phyloP scores from a whole-genome alignment of 2,888 invertebrate species.

The Trachelus stipa region DNA sequence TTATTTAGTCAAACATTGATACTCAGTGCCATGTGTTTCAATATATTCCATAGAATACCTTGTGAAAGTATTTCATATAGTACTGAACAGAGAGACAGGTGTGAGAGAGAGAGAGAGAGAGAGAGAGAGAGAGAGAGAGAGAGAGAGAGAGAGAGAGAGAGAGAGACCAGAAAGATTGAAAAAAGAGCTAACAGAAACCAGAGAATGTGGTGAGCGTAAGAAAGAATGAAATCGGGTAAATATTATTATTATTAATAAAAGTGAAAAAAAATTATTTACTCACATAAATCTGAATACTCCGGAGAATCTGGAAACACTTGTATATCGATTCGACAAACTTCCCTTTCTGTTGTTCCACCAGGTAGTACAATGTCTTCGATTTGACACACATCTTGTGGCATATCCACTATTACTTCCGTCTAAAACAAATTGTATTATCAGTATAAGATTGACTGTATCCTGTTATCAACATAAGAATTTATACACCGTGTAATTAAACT shows the following conservation, averaged over 20 bases:
- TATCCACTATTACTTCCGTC: constrained; percentile 38
- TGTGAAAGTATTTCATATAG: too few relatives aligned
- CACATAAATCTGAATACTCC: not conserved
- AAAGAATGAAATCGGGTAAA: too few relatives aligned
- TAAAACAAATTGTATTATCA: constrained; percentile 14
- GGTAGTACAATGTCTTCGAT: not conserved
- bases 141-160: too few relatives aligned
- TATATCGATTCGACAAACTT: constrained; percentile 31
- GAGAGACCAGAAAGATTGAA: too few relatives aligned
- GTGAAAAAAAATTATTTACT: not conserved
- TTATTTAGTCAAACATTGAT: too few relatives aligned
- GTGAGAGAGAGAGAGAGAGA: too few relatives aligned
- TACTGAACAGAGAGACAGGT: too few relatives aligned
- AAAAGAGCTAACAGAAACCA: too few relatives aligned
- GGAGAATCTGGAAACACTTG: constrained; percentile 6
- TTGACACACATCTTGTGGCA: constrained; percentile 20
- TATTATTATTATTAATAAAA: not conserved
- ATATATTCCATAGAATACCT: too few relatives aligned
- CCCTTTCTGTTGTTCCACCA: constrained; percentile 7
- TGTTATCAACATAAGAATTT: not conserved
- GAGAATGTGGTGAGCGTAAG: too few relatives aligned
- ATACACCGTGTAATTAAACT: not conserved
- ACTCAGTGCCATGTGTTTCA: too few relatives aligned
- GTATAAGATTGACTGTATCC: not conserved
- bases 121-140: too few relatives aligned